Evolutionary conservation across 2,113 vertebrate genomes (phyloP), one percentile per base, ranked within the genome.

Genomic region (Clarias batrachus): DNA sequence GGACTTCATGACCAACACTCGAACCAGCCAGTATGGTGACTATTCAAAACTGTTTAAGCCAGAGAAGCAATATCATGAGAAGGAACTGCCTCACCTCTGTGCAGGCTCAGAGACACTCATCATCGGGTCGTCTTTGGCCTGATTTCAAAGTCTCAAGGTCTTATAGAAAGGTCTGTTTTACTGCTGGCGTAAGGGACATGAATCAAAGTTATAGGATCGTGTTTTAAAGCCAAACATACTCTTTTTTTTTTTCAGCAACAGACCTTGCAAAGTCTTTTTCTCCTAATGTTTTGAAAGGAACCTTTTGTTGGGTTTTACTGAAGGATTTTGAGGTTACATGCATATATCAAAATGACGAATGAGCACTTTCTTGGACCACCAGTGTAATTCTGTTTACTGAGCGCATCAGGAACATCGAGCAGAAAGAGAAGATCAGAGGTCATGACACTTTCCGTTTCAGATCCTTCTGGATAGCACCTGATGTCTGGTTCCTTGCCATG

Each of bases 341-440:
- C 85, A 80, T 85, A 41, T 73, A 41, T 82, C 60, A 30, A 82
- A 41, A 80, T 88, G 86, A 84, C 82, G 70, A 86, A 88, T 88
- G 62, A 74, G 37, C 74, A 23, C 77, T 56, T 85, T 63, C 23
- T 85, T 57, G 62, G 87, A 90, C 89, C 84, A 86, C 86, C 86
- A 70, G 84, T 84, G 86, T 68, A 85, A 85, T 88, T 81, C 63
- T 86, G 76, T 87, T 90, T 86, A 90, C 68, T 60, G 81, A 83
- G 62, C 25, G 54, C 41, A 76, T 76, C 73, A 76, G 73, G 12
- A 76, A n/a, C 41, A 76, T 41, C 25, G 73, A 48, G 41, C 41
- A 76, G 73, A 76, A 76, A 76, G 41, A n/a, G 5, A 76, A 76
- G 48, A 57, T 85, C 7, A 71, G 85, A 82, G 82, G 85, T 88